Evolutionary conservation across 35 echinoderm and acorn worm species (phyloP).

Genomic region (Anneissia japonica): DNA sequence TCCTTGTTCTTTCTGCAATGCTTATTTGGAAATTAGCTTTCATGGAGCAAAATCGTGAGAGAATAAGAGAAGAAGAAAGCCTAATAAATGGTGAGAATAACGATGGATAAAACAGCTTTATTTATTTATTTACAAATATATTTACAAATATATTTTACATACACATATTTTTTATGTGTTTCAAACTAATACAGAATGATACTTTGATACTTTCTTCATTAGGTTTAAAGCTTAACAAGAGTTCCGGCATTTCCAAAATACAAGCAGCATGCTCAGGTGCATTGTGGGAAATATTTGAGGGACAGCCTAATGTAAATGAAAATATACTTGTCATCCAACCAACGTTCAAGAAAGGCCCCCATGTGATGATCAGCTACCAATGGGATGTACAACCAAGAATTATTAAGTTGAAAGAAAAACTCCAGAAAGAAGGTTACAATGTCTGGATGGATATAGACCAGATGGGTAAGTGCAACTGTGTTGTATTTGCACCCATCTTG

Average conservation of each 20-base stretch:
- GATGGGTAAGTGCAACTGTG: slow-evolving; percentile 77
- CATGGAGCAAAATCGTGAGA: slow-evolving; percentile 43
- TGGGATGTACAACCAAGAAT: slow-evolving; percentile 87
- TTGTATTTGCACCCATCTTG: too few relatives aligned
- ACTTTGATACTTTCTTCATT: too few relatives aligned
- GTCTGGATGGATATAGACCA: slow-evolving; percentile 98
- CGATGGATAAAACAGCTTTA: too few relatives aligned
- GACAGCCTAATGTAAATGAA: not conserved
- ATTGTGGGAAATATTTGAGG: slow-evolving; percentile 66
- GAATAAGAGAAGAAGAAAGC: slow-evolving; percentile 38
- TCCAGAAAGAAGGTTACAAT: slow-evolving; percentile 57
- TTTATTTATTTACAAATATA: too few relatives aligned
- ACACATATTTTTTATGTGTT: too few relatives aligned
- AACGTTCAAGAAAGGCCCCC: slow-evolving; percentile 6
- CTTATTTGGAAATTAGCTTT: slow-evolving; percentile 79
- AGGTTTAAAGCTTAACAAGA: not conserved
- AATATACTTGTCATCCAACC: not conserved
- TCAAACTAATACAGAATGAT: too few relatives aligned
- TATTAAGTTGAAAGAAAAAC: slow-evolving; percentile 54
- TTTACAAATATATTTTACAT: too few relatives aligned
- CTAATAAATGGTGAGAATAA: slow-evolving; percentile 58
- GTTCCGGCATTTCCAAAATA: not conserved
- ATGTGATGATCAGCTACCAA: slow-evolving; percentile 98
- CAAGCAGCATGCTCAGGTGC: slow-evolving; percentile 58
- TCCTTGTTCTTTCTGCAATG: slow-evolving; percentile 44